Base-by-base conservation (phyloP, 2,113 vertebrate species). In the Rhinopomastus cyanomelas region DNA sequence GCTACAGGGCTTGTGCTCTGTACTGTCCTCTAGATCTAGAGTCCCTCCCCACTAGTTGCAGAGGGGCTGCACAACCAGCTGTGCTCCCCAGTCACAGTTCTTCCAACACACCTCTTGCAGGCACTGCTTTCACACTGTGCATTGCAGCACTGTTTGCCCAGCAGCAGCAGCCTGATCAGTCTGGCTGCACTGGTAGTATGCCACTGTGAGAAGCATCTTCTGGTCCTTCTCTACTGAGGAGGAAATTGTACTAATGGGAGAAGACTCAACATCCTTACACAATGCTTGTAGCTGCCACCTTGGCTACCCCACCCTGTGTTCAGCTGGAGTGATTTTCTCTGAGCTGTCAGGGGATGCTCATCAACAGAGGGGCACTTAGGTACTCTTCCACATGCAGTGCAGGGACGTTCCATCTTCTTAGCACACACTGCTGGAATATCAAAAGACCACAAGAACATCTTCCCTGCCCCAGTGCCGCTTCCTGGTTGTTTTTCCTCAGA, bases 41-140 rank as follows among this genome's bases (percentile, higher is more conserved):
- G 9, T 27, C 52, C 34, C n/a, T 61, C 27, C 55, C 25, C 19
- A 39, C 23, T 0, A 0, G 26, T 3, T 42, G 39, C 12, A 49
- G 34, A 46, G 30, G 8, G 64, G 17, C 55, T 36, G 13, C 3
- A 34, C 17, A 16, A 81, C 44, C 25, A 84, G 48, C 67, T 68
- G 52, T 29, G 8, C 61, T 69, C 56, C 22, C 15, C 8, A 59
- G 2, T 4, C 60, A 32, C 48, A 51, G 36, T 27, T 34, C 37
- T 81, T 66, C 4, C 2, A 25, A 46, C 3, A 3, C 4, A 15
- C 13, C 25, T 76, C 26, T 16, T 68, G 27, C 0, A 2, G 57
- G 13, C 27, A 4, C 14, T 48, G 80, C 62, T 42, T 74, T 84
- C 37, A 19, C 13, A 11, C 18, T 11, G 8, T 18, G 3, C 29